A percentile compares a stretch with the other conserved stretches of the same genome.
phyloP scores from a whole-genome alignment of 2,888 invertebrate genomes.

The Limnephilus auricula region DNA sequence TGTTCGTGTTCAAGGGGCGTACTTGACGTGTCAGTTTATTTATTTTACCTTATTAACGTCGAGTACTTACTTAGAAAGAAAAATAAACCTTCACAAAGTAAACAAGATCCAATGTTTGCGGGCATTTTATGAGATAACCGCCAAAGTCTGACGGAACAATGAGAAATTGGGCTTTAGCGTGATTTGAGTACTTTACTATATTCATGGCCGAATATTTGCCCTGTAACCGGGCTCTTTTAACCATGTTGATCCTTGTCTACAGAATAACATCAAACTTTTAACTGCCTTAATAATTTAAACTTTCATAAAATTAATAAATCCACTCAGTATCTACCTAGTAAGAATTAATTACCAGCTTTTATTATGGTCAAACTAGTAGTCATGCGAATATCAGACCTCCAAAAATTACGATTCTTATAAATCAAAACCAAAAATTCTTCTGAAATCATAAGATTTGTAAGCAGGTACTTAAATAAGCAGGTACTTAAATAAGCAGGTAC shows the following conservation, averaged over 20 bases:
- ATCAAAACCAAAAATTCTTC: too few species aligned
- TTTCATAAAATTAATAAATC: not conserved
- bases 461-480: too few species aligned
- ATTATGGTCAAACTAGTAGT: not conserved
- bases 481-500: too few species aligned
- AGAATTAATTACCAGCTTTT: not conserved
- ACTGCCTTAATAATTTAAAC: not conserved
- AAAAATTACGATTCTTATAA: too few species aligned
- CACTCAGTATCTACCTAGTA: not conserved
- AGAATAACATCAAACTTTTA: not conserved
- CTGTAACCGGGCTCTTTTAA: not conserved
- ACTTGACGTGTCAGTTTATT: not conserved
- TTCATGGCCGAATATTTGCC: not conserved
- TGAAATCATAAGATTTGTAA: too few species aligned
- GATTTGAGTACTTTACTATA: not conserved
- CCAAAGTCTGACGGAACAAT: not conserved
- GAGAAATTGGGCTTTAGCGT: not conserved
- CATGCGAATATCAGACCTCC: too few species aligned
- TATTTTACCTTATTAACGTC: not conserved
- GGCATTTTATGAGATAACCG: not conserved
- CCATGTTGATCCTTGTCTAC: not conserved
- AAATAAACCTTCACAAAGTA: not conserved
- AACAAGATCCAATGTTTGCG: not conserved
- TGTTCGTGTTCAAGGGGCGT: not conserved
- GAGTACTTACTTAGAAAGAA: not conserved